Evolutionary conservation across 2,888 invertebrate genomes (phyloP), one percentile per base, ranked within the genome.

Genomic region (Calameuta filiformis): DNA sequence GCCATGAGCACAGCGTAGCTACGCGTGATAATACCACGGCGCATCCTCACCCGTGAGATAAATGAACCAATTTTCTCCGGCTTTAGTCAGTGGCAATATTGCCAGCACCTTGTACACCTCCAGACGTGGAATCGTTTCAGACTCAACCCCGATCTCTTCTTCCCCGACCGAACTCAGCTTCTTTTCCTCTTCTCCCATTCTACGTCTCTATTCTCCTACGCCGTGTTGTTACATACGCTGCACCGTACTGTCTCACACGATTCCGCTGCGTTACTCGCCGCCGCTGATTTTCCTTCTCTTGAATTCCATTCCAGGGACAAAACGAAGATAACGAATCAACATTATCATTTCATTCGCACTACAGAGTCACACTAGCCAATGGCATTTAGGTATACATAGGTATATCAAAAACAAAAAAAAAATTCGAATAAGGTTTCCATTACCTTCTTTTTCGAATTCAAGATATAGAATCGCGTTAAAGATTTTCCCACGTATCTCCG

Each of bases 51-150:
- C 83, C 79, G 81, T 82, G 85, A 89, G 87, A 89, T 87, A 85
- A 88, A 89, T 84, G 89, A 87, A 87, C 86, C 89, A 89, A 89
- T 88, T 88, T 88, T 86, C 87, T 84, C 81, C 85, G 86, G 88
- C 88, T 88, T 85, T 85, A 89, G 87, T 87, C 85, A 85, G 83
- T 81, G 83, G 84, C 87, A 85, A 87, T 88, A 88, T 87, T 86
- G 86, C 86, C 79, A 79, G 77, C 77, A 81, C 80, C 78, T 77
- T 69, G 81, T 77, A 76, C 79, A 79, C 33, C 75, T 77, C 75
- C 73, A 69, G 73, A 73, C 80, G 78, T 34, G 34, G n/a, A 69
- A 75, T 78, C 78, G 81, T 83, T 82, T 80, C 81, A 83, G 82
- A 82, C 83, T 82, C 78, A 78, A 71, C 33, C 71, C 71, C 33